These are phyloP conservation scores for Buceros bicornis DNA, from an alignment of 2,797 vertebrate genomes.

Conservation along the genomic window DNA sequence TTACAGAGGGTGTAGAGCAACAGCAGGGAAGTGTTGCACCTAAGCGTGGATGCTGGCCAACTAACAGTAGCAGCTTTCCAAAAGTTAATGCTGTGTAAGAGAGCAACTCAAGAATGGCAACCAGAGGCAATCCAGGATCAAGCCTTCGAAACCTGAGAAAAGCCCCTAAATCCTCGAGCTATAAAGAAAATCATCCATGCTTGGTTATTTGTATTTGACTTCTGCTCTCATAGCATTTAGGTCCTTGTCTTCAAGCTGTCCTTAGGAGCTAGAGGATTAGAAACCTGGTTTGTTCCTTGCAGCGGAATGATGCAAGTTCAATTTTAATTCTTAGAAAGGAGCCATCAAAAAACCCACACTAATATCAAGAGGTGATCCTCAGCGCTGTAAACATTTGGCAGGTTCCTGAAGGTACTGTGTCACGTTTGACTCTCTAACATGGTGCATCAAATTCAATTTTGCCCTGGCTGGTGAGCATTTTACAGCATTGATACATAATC, in stretches of 20 bases:
- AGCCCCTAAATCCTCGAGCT: not conserved
- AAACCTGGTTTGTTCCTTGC: not conserved
- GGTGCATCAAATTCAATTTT: not conserved
- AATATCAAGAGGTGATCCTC: not conserved
- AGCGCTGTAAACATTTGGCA: not conserved
- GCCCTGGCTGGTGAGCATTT: not conserved
- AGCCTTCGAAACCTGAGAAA: not conserved
- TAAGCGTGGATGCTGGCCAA: too few relatives aligned
- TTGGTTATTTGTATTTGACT: not conserved
- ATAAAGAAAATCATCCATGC: not conserved
- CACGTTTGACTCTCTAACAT: not conserved
- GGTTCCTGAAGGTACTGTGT: not conserved
- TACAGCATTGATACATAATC: not conserved
- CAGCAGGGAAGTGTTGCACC: not conserved
- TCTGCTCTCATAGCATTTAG: not conserved
- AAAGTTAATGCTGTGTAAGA: not conserved
- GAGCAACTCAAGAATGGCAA: not conserved
- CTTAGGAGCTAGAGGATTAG: not conserved
- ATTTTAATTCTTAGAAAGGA: not conserved
- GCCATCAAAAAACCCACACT: not conserved
- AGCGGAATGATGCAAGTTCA: not conserved
- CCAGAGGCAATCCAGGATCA: not conserved
- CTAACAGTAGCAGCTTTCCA: not conserved
- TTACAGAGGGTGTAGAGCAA: not conserved
- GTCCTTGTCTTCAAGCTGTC: not conserved